phyloP scores from a whole-genome alignment of 2,888 invertebrate genomes.

The Chalcis sispes region DNA sequence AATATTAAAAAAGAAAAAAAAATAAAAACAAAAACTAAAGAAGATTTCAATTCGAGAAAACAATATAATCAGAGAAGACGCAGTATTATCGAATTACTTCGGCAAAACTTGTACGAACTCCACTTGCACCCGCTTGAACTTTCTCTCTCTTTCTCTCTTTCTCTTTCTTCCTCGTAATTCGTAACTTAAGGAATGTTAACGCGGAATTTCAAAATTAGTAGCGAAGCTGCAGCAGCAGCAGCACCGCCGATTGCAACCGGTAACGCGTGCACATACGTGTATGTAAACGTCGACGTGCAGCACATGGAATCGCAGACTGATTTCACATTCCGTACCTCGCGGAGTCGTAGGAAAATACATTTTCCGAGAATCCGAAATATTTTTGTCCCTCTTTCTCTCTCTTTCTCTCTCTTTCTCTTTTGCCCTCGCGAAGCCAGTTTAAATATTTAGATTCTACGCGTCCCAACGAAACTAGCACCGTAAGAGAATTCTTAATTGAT shows the following conservation, averaged over 20 bases:
- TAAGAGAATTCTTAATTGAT: slow-evolving; percentile 43
- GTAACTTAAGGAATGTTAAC: slow-evolving; percentile 48
- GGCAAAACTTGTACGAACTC: slow-evolving; percentile 10
- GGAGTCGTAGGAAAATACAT: slow-evolving; percentile 36
- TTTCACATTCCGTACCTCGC: slow-evolving; percentile 25
- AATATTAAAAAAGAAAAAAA: too few relatives aligned
- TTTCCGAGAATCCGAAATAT: slow-evolving; percentile 48
- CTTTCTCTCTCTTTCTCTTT: too few relatives aligned
- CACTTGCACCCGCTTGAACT: not conserved
- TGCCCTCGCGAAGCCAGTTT: slow-evolving; percentile 19
- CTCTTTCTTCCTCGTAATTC: slow-evolving; percentile 2
- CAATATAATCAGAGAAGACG: not conserved
- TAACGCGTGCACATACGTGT: not conserved
- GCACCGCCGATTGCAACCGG: not conserved
- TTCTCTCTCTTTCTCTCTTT: too few relatives aligned
- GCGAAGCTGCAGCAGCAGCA: not conserved
- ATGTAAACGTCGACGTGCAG: not conserved
- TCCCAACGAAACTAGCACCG: not conserved
- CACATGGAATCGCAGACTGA: slow-evolving; percentile 34
- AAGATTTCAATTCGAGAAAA: not conserved
- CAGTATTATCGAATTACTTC: slow-evolving; percentile 32
- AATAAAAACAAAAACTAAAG: too few relatives aligned
- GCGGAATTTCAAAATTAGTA: slow-evolving; percentile 46
- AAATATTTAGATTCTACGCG: slow-evolving; percentile 46
- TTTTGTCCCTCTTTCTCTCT: not conserved